These are phyloP conservation scores for Dusona sp. DNA, from an alignment of 2,888 invertebrate species.

Conservation along the genomic window DNA sequence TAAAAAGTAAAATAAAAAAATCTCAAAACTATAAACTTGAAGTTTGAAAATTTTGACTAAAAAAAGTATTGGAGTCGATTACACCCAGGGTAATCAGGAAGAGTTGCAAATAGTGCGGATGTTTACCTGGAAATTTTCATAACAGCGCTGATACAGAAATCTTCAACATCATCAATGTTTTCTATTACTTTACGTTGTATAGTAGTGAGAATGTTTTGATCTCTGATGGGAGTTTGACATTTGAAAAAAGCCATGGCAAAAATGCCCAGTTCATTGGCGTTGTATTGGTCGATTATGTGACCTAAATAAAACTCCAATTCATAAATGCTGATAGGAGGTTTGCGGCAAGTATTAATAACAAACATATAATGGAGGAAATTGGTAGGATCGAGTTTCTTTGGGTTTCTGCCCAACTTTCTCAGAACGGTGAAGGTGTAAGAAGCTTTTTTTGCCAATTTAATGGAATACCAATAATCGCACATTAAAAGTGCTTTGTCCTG, in stretches of 20 bases:
- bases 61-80: no score
- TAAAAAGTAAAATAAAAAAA: neutral
- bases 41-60: no score
- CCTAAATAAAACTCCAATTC: conserved; percentile 88
- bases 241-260: conserved; percentile 93
- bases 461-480: conserved; percentile 88
- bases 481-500: conserved; percentile 86
- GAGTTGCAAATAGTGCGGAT: neutral
- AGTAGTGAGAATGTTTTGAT: conserved; percentile 84
- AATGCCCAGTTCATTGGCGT: conserved; percentile 89
- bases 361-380: conserved; percentile 90
- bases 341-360: conserved; percentile 87
- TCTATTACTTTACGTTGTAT: conserved; percentile 86
- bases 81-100: neutral
- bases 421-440: conserved; percentile 87
- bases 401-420: conserved; percentile 86
- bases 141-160: conserved; percentile 88
- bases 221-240: conserved; percentile 88
- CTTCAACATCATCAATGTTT: conserved; percentile 86
- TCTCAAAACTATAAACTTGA: neutral
- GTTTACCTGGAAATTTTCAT: conserved; percentile 86
- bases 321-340: conserved; percentile 87
- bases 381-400: conserved; percentile 86
- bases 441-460: conserved; percentile 86
- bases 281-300: conserved; percentile 86